A percentile compares a stretch with the other conserved stretches of the same genome.
These are phyloP conservation scores for Leptinotarsa juncta DNA, from an alignment of 2,888 invertebrate species.

Conservation along the genomic window DNA sequence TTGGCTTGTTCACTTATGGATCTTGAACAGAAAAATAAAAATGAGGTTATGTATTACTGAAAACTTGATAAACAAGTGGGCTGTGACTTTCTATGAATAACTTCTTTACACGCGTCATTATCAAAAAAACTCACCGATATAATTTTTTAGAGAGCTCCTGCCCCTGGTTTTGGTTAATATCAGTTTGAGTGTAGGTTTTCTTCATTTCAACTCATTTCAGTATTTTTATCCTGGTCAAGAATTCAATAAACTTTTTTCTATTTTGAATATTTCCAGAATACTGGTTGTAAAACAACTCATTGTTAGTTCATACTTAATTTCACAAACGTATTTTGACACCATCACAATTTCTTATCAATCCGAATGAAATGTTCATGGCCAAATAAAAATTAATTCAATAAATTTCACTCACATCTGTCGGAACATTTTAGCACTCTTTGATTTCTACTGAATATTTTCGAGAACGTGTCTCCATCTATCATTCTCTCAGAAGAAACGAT, in stretches of 20 bases:
- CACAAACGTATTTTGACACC: conserved; percentile 64
- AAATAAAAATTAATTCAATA: conserved; percentile 45
- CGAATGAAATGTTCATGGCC: conserved; percentile 54
- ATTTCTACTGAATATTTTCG: conserved; percentile 35
- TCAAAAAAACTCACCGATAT: conserved; percentile 66
- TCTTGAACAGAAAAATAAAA: conserved; percentile 65
- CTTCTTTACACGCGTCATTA: conserved; percentile 26
- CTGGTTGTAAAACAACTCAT: conserved; percentile 59
- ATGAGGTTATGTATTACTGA: conserved; percentile 43
- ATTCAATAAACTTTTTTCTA: conserved; percentile 61
- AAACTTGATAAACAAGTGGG: conserved; percentile 15
- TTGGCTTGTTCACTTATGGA: conserved; percentile 77
- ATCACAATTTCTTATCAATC: conserved; percentile 64
- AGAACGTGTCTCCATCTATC: conserved; percentile 42
- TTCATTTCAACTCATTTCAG: conserved; percentile 70
- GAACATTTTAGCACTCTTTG: conserved; percentile 50
- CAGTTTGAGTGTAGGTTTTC: conserved; percentile 68
- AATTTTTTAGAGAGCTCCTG: conserved; percentile 70
- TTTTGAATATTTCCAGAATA: conserved; percentile 55
- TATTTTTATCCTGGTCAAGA: conserved; percentile 64
- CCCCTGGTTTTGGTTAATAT: conserved; percentile 69
- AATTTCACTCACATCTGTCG: conserved; percentile 53
- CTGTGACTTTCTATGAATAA: conserved; percentile 19
- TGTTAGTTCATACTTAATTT: conserved; percentile 63
- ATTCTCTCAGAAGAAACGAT: conserved; percentile 5